These are phyloP conservation scores for Gymnocypris eckloni DNA, from an alignment of 2,797 vertebrate species.

Conservation along the genomic window DNA sequence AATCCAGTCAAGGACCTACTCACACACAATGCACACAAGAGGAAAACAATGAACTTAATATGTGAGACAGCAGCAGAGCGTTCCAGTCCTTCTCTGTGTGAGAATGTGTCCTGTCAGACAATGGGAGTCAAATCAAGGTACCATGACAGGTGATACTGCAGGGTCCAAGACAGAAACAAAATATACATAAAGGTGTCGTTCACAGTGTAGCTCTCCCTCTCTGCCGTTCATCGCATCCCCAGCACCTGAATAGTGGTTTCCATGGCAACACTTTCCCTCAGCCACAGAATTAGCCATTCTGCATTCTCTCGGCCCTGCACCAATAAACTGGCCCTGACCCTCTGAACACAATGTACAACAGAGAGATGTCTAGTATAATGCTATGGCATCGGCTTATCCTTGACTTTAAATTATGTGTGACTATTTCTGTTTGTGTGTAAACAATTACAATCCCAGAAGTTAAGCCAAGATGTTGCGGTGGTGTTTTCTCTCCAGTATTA, in stretches of 20 bases:
- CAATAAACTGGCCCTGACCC: slow-evolving; percentile 1
- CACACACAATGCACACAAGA: slow-evolving; percentile 41
- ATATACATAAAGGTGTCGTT: slow-evolving; percentile 47
- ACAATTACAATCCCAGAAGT: slow-evolving; percentile 40
- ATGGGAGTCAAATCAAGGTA: not conserved
- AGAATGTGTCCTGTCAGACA: slow-evolving; percentile 40
- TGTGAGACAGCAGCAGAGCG: not conserved
- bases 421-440: slow-evolving; percentile 53
- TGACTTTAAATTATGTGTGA: slow-evolving; percentile 47
- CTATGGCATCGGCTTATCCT: slow-evolving; percentile 1
- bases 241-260: slow-evolving; percentile 76
- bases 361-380: not conserved
- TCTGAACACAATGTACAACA: slow-evolving; percentile 16
- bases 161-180: slow-evolving; percentile 12
- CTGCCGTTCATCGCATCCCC: slow-evolving; percentile 62
- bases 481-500: slow-evolving; percentile 40
- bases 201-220: slow-evolving; percentile 50
- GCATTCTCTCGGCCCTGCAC: slow-evolving; percentile 56
- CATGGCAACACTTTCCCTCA: slow-evolving; percentile 76
- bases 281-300: slow-evolving; percentile 63
- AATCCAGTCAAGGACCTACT: slow-evolving; percentile 90
- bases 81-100: not conserved
- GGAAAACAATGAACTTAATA: slow-evolving; percentile 11
- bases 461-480: slow-evolving; percentile 44
- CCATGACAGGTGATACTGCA: slow-evolving; percentile 52